Percentiles rank a stretch among this genome's conserved stretches.
Evolutionary conservation across 2,113 vertebrate species (phyloP).

Genomic region (Macaca mulatta): DNA sequence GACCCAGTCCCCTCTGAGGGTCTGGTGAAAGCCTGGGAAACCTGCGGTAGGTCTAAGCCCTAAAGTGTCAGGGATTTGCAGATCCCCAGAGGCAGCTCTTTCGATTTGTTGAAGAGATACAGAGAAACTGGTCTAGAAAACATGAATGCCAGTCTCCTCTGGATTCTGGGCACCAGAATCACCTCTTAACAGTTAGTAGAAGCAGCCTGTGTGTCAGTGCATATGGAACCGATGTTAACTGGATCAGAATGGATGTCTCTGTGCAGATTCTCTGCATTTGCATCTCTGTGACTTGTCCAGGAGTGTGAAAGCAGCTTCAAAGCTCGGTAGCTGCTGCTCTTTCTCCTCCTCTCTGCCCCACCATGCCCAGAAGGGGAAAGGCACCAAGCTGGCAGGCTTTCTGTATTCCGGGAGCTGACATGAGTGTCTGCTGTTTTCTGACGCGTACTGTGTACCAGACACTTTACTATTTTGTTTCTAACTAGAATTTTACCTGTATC

Average conservation of each 20-base stretch:
- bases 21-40: background rate
- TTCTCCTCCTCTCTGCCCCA: background rate
- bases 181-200: background rate
- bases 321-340: background rate
- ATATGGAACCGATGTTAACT: background rate
- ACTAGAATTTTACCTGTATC: background rate
- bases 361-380: background rate
- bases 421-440: background rate
- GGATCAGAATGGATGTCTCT: background rate
- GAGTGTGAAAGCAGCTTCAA: background rate
- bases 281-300: too few relatives aligned
- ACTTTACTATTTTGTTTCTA: background rate
- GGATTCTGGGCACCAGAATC: background rate
- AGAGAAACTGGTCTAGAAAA: background rate
- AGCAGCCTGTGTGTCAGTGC: background rate
- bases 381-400: background rate
- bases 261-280: rapidly evolving
- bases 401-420: background rate
- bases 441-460: background rate
- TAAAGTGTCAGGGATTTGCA: background rate
- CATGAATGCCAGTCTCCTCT: background rate
- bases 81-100: background rate
- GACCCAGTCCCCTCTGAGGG: rapidly evolving
- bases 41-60: background rate
- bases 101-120: background rate